Base-by-base conservation (phyloP, 2,888 invertebrate species). In the Lasioglossum morio region DNA sequence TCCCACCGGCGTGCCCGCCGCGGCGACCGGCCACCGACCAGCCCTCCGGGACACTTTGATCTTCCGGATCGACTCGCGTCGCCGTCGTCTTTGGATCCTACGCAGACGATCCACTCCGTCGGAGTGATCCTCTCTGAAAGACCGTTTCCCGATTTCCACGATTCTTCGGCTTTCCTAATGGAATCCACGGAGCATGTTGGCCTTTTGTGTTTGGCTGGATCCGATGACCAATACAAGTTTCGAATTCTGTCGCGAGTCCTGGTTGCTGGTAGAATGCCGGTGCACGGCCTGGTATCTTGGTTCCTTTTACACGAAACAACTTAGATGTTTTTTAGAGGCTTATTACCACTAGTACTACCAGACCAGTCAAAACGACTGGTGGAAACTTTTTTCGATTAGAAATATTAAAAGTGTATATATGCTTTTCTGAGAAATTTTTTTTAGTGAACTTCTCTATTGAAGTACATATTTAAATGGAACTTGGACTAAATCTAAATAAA, bases 41-140 rank as follows among this genome's bases (percentile, higher is more conserved):
- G 14, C n/a, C 30, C 60, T n/a, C 34, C 34, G 37, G 79, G 19
- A 27, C 23, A 72, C 90, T 89, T 89, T 90, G 82, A 90, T 90
- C 85, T 69, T 43, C 14, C 19, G 37, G 53, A 82, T 72, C 69
- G 46, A 60, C 63, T 27, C 48, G 40, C 53, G 53, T 34, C 37
- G 37, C 23, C 53, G 48, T 53, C 53, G 46, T 37, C 82, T 72
- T 76, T 40, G 30, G 43, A 27, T 27, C n/a, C 69, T 10, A 16
- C 30, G 16, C 7, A 66, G 34, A 66, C 30, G 66, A 19, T 66
- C 16, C 30, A 66, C 66, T 66, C 19, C 30, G 66, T 0, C 30
- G 19, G 63, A 63, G 34, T 66, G 66, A 30, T 53, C 23, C 53
- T 66, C 30, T 66, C 66, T 34, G 63, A 16, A 34, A 23, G 30